Evolutionary conservation across 2,888 invertebrate genomes (phyloP), one percentile per base, ranked within the genome.

Genomic region (Bibio marci): DNA sequence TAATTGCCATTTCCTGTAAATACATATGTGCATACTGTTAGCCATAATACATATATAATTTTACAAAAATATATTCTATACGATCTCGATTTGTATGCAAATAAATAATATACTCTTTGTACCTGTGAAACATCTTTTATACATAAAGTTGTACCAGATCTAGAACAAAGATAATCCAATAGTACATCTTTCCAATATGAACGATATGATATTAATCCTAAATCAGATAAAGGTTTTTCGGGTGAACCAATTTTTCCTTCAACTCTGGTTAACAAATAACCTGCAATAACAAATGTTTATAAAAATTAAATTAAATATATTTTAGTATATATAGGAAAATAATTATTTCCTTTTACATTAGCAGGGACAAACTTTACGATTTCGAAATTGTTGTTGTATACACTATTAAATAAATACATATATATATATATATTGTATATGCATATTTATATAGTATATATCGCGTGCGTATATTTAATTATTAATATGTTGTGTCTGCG

Each of bases 181-280:
- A 98, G 67, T 1, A 92, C 91, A 59, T 94, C 91, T 60, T 94
- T 94, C 98, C 98, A 99, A 65, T 98, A 98, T 36, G 91, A 92
- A 22, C 97, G 75, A 67, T 98, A 98, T 14, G 94, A 92, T 54
- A 97, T 87, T 40, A 98, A 71, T 12, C 98, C 98, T 43, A 97
- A 71, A 64, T 99, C 97, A 35, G 95, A 95, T 30, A 98, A 69
- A 0, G 98, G 98, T 50, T 95, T 92, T 62, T 99, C 98, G 1
- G 98, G 98, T 2, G 95, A 95, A n/a, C 98, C 98, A 40, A 97
- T 87, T 67, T 95, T 97, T 44, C 85, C 86, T 65, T 99, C 98
- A 31, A 83, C 83, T 54, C 88, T 76, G 43, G 95, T 97, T 55
- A 98, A 66, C 43, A 95, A 72, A 63, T 98, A 98, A 66, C 95